These are phyloP conservation scores for Cacoxenus indagator DNA, from an alignment of 2,888 invertebrate genomes.

Conservation along the genomic window DNA sequence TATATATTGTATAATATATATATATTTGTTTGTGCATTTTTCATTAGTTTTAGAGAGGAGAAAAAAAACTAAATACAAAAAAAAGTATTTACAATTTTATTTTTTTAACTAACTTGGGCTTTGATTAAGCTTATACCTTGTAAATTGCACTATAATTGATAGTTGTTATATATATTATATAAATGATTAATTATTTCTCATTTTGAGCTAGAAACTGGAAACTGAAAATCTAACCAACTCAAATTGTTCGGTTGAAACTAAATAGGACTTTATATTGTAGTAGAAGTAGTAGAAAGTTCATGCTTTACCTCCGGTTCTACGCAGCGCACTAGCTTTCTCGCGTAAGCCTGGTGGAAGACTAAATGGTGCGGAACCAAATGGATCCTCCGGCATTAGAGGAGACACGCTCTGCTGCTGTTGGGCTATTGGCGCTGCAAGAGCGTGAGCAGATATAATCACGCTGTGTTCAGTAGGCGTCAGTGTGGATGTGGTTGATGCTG, in stretches of 20 bases:
- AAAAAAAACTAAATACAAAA: too few species aligned
- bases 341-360: constrained; percentile 75
- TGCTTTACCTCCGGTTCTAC: constrained; percentile 72
- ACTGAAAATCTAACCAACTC: neutral
- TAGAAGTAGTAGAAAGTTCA: constrained; percentile 58
- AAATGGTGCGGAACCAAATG: constrained; percentile 87
- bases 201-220: too few species aligned
- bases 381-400: constrained; percentile 76
- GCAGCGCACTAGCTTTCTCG: constrained; percentile 69
- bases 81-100: too few species aligned
- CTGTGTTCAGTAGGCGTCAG: constrained; percentile 67
- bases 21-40: too few species aligned
- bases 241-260: neutral
- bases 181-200: too few species aligned
- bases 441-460: constrained; percentile 32
- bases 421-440: constrained; percentile 42
- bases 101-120: too few species aligned
- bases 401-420: constrained; percentile 23
- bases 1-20: too few species aligned
- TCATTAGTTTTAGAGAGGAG: too few species aligned
- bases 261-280: neutral
- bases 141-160: too few species aligned
- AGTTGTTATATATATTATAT: too few species aligned
- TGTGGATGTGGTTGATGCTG: constrained; percentile 69
- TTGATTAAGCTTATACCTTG: too few species aligned